Evolutionary conservation across 2,888 invertebrate species (phyloP), one percentile per base, ranked within the genome.

Genomic region (Netelia fuscicornis): DNA sequence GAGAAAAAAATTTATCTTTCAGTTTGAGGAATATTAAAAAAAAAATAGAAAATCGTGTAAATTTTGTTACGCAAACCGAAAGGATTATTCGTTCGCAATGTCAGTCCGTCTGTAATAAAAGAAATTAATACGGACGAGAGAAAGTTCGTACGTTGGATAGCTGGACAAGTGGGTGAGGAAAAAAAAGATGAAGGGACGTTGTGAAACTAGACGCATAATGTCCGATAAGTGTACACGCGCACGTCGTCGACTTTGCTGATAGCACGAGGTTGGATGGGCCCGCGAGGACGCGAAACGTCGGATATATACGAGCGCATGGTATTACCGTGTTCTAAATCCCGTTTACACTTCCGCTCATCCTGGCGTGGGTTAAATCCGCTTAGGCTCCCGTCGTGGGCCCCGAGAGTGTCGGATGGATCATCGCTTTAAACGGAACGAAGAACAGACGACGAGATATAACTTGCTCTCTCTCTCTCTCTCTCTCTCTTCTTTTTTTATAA

Each of bases 261-360:
- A 23, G 13, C 30, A 60, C 48, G 72, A 64, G 52, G 52, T 13
- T 62, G 58, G 42, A 42, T 52, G 30, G 44, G n/a, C 64, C 42
- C 71, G 79, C 42, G 54, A 72, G 64, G 30, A 13, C 64, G 42
- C 64, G 72, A 56, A 56, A 17, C 42, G 23, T 9, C 9, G 62
- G 65, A 58, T 56, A 64, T 68, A 62, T 48, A 37, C 37, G 37
- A 37, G 11, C 75, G 62, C 70, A 37, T 64, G 84, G 83, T 84
- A 87, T 88, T 88, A 88, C 86, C 85, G 78, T 81, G 84, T 81
- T 86, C 87, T 71, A 84, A 85, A 88, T 88, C 86, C 86, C 85
- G 85, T 87, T 87, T 88, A 88, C 85, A 85, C 79, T 82, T 78
- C 81, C 84, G 79, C 81, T 87, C 81, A 83, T 85, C 82, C 76